Evolutionary conservation across 1,140 invertebrate species (phyloP), one percentile per base, ranked within the genome.

Genomic region (Belonocnema kinseyi): DNA sequence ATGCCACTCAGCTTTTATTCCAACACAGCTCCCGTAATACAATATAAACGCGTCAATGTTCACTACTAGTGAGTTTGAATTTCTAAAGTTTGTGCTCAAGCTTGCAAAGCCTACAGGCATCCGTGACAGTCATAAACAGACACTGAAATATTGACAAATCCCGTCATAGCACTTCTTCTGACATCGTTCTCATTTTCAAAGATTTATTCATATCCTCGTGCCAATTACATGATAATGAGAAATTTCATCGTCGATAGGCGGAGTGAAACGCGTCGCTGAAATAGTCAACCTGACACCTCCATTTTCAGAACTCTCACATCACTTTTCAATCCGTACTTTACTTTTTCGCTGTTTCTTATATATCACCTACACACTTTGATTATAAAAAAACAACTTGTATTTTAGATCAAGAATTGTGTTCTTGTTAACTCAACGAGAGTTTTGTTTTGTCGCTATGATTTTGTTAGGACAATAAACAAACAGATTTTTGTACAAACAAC

Each of bases 161-260:
- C 58, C 26, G 61, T 17, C 61, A 46, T 66, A 66, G 26, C 33
- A 66, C 26, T 66, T 66, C 40, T 66, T 66, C 40, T 66, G 61
- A 66, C 61, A 66, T 66, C 33, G 61, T 66, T 66, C 61, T 66
- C 61, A 46, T 66, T 66, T 66, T 66, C 61, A 66, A 13, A 66
- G 61, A 66, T 40, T 46, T 40, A 66, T 40, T 16, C 2, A 40
- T 66, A 66, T 66, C 61, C 61, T 66, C 61, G 61, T 66, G 61
- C 61, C 33, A 66, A 66, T 66, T 66, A 66, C 61, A 66, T 66
- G 33, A 26, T 66, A 66, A 66, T 66, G 61, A n/a, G 33, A 66
- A 66, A 40, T 66, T 66, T 66, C 33, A 66, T 66, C 40, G 26
- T 66, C 16, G 16, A 66, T 66, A n/a, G 26, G 16, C 61, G 16